Base-by-base conservation (phyloP, 2,888 invertebrate genomes). In the Agriopis marginaria region DNA sequence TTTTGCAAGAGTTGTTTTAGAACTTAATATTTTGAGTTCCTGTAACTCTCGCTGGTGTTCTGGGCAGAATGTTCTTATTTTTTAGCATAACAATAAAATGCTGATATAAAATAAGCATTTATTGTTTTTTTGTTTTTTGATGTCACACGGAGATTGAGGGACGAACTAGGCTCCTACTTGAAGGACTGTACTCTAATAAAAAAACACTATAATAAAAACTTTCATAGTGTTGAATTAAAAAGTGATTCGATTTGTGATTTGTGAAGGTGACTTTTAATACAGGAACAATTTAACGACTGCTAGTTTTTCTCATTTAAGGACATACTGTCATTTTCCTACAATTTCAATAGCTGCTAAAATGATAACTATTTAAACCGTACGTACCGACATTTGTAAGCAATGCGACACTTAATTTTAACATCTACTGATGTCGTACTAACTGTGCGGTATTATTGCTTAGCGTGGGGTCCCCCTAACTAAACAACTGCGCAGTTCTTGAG, bases 31-130 rank as follows among this genome's bases (percentile, higher is more conserved):
- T 63, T 32, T 63, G 68, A 9, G 53, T 63, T 56, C 59, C 32
- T 62, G 54, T 54, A 32, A 68, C 74, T 74, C 66, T 74, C 67
- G 60, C 71, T 70, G 63, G 60, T 56, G 59, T 44, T 11, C 8
- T 56, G 56, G 3, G n/a, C 23, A 51, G 10, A 14, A 44, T 32
- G 32, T 32, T 17, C 14, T 49, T 49, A 3, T 60, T 60, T 9
- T 59, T 47, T 47, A 47, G n/a, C n/a, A 5, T 11, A 47, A 47
- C 7, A 47, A 47, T 47, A 47, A n/a, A 47, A 12, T 47, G 47
- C 47, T n/a, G 47, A 47, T 47, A 47, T 47, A 47, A 47, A 47
- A 47, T 3, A 5, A 7, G n/a, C 47, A n/a, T n/a, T n/a, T 32
- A 32, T 5, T 32, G 32, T 5, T 5, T 5, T 5, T 32, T 32